Evolutionary conservation across 2,113 vertebrate genomes (phyloP).

Genomic region (Notiomystis cincta): DNA sequence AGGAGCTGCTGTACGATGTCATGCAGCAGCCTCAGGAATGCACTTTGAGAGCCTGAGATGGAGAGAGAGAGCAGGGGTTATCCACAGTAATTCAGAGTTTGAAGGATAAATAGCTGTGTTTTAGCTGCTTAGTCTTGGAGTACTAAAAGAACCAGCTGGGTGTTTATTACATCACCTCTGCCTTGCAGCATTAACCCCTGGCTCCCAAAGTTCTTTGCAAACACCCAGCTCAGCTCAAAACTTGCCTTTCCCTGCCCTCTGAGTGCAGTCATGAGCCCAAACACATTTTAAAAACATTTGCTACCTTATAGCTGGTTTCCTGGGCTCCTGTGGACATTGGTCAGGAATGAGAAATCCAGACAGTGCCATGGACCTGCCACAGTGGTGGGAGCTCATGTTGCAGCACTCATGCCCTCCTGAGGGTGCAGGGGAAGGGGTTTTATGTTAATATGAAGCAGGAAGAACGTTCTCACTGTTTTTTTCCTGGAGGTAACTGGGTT

Average conservation of each 20-base stretch:
- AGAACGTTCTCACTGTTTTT: background rate
- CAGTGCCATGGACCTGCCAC: background rate
- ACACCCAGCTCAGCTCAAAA: background rate
- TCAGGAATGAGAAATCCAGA: background rate
- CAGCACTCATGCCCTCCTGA: accelerated
- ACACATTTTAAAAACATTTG: background rate
- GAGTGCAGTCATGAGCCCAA: background rate
- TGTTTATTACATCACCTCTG: background rate
- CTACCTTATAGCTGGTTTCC: background rate
- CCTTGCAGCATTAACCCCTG: background rate
- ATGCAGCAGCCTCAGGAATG: background rate
- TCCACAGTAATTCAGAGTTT: background rate
- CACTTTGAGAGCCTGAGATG: background rate
- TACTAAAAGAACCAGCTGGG: accelerated
- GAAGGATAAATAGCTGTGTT: background rate
- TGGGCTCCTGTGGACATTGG: background rate
- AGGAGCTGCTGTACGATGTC: background rate
- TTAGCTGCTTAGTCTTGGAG: background rate
- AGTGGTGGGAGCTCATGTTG: background rate
- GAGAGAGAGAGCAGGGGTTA: background rate
- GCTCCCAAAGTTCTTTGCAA: background rate
- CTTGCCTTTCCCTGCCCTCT: background rate
- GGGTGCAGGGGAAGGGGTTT: background rate
- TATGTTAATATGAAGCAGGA: background rate
- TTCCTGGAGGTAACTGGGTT: background rate